These are phyloP conservation scores for Tachina grossa DNA, from an alignment of 2,888 invertebrate genomes.

Conservation along the genomic window DNA sequence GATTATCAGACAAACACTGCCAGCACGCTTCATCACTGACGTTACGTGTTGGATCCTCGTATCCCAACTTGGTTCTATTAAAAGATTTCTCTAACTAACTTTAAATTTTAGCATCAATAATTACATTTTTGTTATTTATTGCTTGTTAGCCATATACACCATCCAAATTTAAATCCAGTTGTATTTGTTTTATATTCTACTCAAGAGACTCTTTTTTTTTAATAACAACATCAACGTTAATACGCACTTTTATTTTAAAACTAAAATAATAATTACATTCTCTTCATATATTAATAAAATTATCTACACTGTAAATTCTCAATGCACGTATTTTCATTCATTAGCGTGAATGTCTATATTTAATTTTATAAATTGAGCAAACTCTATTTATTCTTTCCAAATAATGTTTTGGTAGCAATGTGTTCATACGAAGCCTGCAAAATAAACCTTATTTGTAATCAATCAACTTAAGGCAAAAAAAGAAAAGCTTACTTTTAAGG, in stretches of 20 bases:
- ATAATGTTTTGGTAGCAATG: constrained; percentile 76
- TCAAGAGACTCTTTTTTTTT: background rate
- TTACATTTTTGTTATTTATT: background rate
- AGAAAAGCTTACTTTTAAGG: constrained; percentile 77
- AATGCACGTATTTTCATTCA: constrained; percentile 8
- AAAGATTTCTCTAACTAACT: too few species aligned
- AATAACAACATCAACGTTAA: constrained; percentile 46
- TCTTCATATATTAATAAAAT: background rate
- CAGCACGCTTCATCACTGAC: too few species aligned
- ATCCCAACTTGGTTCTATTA: too few species aligned
- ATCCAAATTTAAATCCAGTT: background rate
- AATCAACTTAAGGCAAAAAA: background rate
- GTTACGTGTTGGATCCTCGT: too few species aligned
- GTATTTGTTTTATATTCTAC: too few species aligned
- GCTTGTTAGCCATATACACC: background rate
- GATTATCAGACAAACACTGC: too few species aligned
- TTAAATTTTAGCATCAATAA: background rate
- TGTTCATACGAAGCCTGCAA: constrained; percentile 80
- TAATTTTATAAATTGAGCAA: constrained; percentile 35
- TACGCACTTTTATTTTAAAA: constrained; percentile 41
- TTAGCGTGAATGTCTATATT: constrained; percentile 24
- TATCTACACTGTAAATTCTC: constrained; percentile 13
- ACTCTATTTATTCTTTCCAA: constrained; percentile 55
- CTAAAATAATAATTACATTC: constrained; percentile 7
- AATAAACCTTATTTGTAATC: constrained; percentile 3